Evolutionary conservation across 2,888 invertebrate genomes (phyloP).

Genomic region (Hirudinaria manillensis): DNA sequence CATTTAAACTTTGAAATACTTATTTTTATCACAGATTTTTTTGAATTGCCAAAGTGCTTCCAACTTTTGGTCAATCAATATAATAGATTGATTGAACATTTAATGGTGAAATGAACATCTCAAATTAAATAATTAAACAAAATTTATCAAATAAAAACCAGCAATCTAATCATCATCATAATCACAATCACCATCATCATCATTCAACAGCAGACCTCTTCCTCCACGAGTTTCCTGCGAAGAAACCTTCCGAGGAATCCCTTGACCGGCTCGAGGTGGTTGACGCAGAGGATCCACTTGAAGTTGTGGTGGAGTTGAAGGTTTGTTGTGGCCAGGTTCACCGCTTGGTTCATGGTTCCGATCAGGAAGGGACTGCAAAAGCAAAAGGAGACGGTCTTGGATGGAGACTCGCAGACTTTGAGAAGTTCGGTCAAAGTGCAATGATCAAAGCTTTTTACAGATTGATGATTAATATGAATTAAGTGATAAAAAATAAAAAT

Average conservation of each 20-base stretch:
- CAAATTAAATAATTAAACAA: too few relatives aligned
- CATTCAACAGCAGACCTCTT: constrained; percentile 62
- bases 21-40: too few relatives aligned
- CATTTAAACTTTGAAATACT: too few relatives aligned
- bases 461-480: too few relatives aligned
- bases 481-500: too few relatives aligned
- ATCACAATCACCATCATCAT: not conserved
- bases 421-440: too few relatives aligned
- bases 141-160: too few relatives aligned
- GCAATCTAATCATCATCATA: not conserved
- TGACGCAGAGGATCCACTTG: constrained; percentile 78
- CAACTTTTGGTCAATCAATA: too few relatives aligned
- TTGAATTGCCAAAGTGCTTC: too few relatives aligned
- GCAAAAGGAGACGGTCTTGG: not conserved
- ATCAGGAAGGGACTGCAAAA: constrained; percentile 75
- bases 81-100: too few relatives aligned
- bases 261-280: constrained; percentile 96
- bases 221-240: constrained; percentile 68
- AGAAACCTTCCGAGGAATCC: constrained; percentile 82
- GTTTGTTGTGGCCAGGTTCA: constrained; percentile 78
- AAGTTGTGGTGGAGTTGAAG: constrained; percentile 91
- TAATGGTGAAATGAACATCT: too few relatives aligned
- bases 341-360: constrained; percentile 66
- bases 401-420: not conserved
- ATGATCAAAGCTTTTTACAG: too few relatives aligned